Evolutionary conservation across 2,888 invertebrate genomes (phyloP).

Genomic region (Diplolepis rosae): DNA sequence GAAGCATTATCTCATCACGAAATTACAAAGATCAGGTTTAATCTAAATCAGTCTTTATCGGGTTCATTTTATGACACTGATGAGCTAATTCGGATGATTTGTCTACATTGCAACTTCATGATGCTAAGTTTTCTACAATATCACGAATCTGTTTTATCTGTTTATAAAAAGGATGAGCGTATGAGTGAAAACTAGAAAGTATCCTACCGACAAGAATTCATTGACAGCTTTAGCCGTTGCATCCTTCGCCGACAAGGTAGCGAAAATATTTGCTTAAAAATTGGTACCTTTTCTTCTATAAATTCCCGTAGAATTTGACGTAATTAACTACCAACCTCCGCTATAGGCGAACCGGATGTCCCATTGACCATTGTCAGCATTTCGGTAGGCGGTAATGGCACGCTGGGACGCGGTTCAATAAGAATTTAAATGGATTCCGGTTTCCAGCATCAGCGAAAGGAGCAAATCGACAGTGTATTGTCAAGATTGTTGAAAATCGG

Average conservation of each 20-base stretch:
- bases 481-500: too few species aligned
- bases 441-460: constrained; percentile 37
- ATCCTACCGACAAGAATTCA: neutral
- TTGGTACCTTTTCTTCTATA: neutral
- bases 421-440: constrained; percentile 63
- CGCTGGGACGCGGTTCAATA: constrained; percentile 55
- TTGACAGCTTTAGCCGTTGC: neutral
- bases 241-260: neutral
- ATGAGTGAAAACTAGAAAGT: neutral
- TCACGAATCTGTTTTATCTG: too few species aligned
- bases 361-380: constrained; percentile 62
- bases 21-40: too few species aligned
- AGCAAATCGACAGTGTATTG: constrained; percentile 54
- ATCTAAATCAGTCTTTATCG: too few species aligned
- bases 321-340: constrained; percentile 12
- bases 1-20: too few species aligned
- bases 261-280: neutral
- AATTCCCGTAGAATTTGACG: neutral
- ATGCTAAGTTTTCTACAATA: too few species aligned
- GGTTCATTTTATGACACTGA: too few species aligned
- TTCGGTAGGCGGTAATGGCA: constrained; percentile 58
- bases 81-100: too few species aligned
- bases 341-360: constrained; percentile 50
- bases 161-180: neutral
- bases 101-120: too few species aligned